Evolutionary conservation across 2,888 invertebrate species (phyloP), one percentile per base, ranked within the genome.

Genomic region (Theretra japonica): DNA sequence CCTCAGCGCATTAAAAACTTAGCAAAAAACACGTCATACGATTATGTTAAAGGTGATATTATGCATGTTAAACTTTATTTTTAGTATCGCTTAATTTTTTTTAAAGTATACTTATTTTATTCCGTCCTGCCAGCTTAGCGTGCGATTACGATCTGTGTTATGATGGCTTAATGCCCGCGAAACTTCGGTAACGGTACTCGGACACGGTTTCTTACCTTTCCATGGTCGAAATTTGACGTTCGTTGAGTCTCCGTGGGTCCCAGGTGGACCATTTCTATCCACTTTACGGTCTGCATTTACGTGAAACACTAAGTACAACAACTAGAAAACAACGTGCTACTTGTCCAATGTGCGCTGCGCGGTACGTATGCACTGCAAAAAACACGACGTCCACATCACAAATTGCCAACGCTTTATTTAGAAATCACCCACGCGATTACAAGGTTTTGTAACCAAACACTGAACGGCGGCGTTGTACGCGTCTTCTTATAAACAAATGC

Each of bases 251-350:
- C 72, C 53, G 86, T 77, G 60, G 91, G 89, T 73, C 90, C 91
- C 75, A 93, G 89, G 74, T 89, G 89, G 83, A 93, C 93, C 94
- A 94, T 93, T 80, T 93, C 94, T 86, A 93, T 92, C 90, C 90
- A 93, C 85, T 93, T 93, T 84, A 93, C 90, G 82, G 92, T 89
- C 86, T 93, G 92, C 93, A 93, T 94, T 83, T 84, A 82, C 69
- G 76, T 72, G 75, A 80, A 79, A 78, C 77, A 80, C 77, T 81
- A n/a, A n/a, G n/a, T n/a, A 79, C 79, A 80, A 59, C 50, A 25
- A 70, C 50, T 33, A 11, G 23, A 33, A 50, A 73, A 76, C 75
- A 73, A 72, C 74, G 75, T 75, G 75, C 23, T 30, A 53, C 50
- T 59, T 59, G 69, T 72, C 25, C 33, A 72, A 60, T 53, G 53